Evolutionary conservation across 2,113 vertebrate species (phyloP), one percentile per base, ranked within the genome.

Genomic region (Syrrhaptes paradoxus): DNA sequence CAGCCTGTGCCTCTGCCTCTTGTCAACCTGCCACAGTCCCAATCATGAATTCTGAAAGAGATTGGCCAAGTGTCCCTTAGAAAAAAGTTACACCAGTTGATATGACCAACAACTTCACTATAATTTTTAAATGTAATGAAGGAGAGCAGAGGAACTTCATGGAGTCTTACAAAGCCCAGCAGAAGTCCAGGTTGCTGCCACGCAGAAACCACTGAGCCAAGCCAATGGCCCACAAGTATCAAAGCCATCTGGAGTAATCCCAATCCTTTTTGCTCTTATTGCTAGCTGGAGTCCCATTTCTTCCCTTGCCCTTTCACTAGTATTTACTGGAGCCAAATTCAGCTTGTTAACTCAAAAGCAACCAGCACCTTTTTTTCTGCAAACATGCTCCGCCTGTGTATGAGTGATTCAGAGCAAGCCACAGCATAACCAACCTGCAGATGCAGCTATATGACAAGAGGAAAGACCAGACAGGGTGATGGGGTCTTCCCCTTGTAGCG

Each of bases 401-500:
- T 4, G 28, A 46, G 32, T 4, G 9, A 82, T n/a, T n/a, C 24
- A 74, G 45, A 73, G 28, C 36, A 74, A 81, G 28, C 5, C 38
- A 49, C 61, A 81, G 51, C n/a, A 67, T 4, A 59, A 82, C 31
- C 11, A 29, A 18, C 43, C 22, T 58, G 13, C 31, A 67, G 48
- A 46, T 46, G 18, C 10, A 66, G 46, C 15, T 29, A 9, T 7
- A 19, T 0, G 4, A 72, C 26, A 48, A 31, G 9, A 76, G 7
- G 3, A 48, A 63, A 67, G 8, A 26, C 2, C 0, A 0, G 25
- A 21, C 17, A 52, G 13, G 4, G 22, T 31, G 38, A 57, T 0
- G 8, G 6, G 10, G 6, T 20, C 51, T 79, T 61, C 19, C 26
- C 13, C n/a, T 22, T 28, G 36, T 26, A 34, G 29, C 1, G 34